phyloP scores from a whole-genome alignment of 2,797 vertebrate genomes.

The Euthynnus affinis region DNA sequence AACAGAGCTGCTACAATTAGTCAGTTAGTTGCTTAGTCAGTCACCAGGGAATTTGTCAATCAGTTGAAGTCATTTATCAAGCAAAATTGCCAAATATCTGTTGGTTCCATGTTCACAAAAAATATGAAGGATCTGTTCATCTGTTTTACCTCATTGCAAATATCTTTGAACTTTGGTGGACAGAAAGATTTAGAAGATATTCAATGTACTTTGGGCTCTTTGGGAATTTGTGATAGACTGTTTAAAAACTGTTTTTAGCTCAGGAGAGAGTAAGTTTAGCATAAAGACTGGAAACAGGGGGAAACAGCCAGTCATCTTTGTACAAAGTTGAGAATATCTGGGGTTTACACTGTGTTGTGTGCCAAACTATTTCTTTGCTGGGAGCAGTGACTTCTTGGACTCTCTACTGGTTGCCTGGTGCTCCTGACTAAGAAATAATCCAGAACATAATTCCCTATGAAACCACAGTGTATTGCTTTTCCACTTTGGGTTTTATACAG shows the following conservation, averaged over 20 bases:
- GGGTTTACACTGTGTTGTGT: not conserved
- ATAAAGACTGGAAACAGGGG: not conserved
- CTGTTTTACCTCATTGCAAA: not conserved
- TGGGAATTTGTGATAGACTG: no score
- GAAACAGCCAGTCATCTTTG: no score
- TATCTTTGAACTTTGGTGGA: not conserved
- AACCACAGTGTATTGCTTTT: not conserved
- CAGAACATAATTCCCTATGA: not conserved
- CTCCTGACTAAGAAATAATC: no score
- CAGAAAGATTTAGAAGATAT: not conserved
- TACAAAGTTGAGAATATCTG: not conserved
- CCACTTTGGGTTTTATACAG: no score
- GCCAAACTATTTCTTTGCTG: fast-evolving
- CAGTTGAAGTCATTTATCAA: not conserved
- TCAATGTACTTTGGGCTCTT: no score
- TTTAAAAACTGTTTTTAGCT: no score
- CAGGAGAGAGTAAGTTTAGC: no score
- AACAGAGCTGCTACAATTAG: not conserved
- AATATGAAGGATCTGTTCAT: not conserved
- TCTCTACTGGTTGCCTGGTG: not conserved
- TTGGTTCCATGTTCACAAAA: not conserved
- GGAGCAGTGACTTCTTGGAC: not conserved
- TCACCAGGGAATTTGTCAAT: not conserved
- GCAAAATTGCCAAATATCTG: not conserved
- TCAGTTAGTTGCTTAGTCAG: not conserved